phyloP scores from a whole-genome alignment of 2,113 vertebrate species.

The Hassar affinis region DNA sequence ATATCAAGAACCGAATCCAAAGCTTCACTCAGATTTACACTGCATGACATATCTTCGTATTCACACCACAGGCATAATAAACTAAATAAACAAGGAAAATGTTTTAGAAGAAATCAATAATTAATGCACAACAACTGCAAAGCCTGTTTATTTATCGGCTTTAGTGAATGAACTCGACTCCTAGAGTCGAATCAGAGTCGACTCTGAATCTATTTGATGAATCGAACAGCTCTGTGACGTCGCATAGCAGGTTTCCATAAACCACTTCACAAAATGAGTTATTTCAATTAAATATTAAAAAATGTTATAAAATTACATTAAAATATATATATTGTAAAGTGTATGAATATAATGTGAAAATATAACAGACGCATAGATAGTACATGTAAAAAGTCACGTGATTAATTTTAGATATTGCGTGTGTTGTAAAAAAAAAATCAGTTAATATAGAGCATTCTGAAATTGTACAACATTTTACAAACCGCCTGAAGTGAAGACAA shows the following conservation, averaged over 20 bases:
- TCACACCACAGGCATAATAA: neutral
- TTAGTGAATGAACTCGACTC: neutral
- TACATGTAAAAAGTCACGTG: neutral
- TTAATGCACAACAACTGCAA: neutral
- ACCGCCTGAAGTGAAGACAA: neutral
- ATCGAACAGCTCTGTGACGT: neutral
- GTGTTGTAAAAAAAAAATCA: neutral
- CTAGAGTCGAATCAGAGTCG: neutral
- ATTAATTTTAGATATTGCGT: neutral
- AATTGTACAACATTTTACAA: neutral
- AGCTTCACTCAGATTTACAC: neutral
- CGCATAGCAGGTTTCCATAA: neutral
- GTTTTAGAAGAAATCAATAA: neutral
- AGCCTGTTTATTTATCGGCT: neutral
- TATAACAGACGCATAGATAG: neutral
- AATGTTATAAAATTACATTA: neutral
- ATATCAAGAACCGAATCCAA: neutral
- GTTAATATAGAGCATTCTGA: neutral
- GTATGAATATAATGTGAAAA: neutral
- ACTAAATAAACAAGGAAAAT: neutral
- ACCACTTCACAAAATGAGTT: neutral
- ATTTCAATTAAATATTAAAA: neutral
- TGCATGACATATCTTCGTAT: neutral
- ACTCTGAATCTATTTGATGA: neutral
- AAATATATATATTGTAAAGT: neutral